Conservation (phyloP, 1,140 invertebrate genomes). For the Lamellibrachia luymesi region DNA sequence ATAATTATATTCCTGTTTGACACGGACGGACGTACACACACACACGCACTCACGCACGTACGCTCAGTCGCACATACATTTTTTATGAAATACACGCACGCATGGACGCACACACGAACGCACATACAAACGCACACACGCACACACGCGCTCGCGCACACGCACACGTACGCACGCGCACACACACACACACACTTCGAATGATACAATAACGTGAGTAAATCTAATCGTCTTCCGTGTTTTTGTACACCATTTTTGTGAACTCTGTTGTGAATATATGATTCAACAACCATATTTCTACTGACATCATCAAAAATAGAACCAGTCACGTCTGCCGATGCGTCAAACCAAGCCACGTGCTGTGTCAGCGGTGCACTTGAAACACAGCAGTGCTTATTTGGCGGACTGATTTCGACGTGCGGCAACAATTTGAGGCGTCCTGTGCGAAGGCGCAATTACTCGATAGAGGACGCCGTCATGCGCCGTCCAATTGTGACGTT, state of each 20-base stretch:
- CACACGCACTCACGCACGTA: no score
- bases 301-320: background rate
- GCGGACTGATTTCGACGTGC: background rate
- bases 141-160: no score
- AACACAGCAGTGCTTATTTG: background rate
- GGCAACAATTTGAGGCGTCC: background rate
- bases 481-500: background rate
- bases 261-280: background rate
- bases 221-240: background rate
- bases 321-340: background rate
- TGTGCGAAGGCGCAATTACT: background rate
- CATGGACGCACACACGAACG: background rate
- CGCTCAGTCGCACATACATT: no score
- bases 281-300: background rate
- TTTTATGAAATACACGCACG: background rate
- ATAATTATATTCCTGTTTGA: no score
- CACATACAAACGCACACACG: background rate
- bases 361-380: background rate
- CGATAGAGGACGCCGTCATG: background rate
- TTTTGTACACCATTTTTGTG: background rate
- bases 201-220: background rate
- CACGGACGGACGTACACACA: no score
- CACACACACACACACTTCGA: background rate
- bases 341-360: background rate
- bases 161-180: no score